phyloP scores from a whole-genome alignment of 2,888 invertebrate species.

The Palloptera scutellata region DNA sequence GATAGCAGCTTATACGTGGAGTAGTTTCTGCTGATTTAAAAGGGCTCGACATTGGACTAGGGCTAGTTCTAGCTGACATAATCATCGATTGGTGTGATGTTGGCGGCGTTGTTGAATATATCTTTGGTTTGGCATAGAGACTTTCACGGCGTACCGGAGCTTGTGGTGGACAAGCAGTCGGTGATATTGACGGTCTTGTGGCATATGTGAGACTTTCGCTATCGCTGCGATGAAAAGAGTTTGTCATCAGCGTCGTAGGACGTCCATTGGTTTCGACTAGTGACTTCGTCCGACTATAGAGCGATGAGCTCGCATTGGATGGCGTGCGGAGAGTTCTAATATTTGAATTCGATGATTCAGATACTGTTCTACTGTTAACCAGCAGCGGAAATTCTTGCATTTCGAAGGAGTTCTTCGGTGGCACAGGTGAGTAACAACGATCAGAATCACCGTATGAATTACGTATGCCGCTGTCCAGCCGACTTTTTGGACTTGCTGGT shows the following conservation, averaged over 20 bases:
- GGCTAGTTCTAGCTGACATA: conserved; percentile 1
- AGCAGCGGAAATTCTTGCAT: conserved; percentile 55
- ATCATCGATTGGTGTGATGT: background rate
- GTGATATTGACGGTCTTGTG: conserved; percentile 42
- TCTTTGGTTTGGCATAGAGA: conserved; percentile 58
- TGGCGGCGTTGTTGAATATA: conserved; percentile 46
- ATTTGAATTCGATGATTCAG: conserved; percentile 38
- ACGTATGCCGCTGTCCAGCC: conserved; percentile 54
- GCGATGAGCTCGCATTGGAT: conserved; percentile 30
- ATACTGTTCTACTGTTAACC: conserved; percentile 33
- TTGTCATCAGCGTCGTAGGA: conserved; percentile 43
- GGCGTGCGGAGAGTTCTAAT: conserved; percentile 12
- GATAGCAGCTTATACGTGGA: conserved; percentile 46
- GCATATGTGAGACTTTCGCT: conserved; percentile 43
- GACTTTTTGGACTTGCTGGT: conserved; percentile 58
- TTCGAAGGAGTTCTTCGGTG: conserved; percentile 53
- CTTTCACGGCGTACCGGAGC: conserved; percentile 57
- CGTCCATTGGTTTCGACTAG: conserved; percentile 46
- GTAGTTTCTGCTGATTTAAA: conserved; percentile 17
- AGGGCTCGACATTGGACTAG: conserved; percentile 32
- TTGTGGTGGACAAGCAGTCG: conserved; percentile 49
- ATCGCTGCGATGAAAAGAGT: conserved; percentile 44
- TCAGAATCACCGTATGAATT: conserved; percentile 55
- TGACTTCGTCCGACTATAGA: conserved; percentile 48
- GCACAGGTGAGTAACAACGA: conserved; percentile 50